These are phyloP conservation scores for Chaetogeoica ovagalla DNA, from an alignment of 2,888 invertebrate species.

Conservation along the genomic window DNA sequence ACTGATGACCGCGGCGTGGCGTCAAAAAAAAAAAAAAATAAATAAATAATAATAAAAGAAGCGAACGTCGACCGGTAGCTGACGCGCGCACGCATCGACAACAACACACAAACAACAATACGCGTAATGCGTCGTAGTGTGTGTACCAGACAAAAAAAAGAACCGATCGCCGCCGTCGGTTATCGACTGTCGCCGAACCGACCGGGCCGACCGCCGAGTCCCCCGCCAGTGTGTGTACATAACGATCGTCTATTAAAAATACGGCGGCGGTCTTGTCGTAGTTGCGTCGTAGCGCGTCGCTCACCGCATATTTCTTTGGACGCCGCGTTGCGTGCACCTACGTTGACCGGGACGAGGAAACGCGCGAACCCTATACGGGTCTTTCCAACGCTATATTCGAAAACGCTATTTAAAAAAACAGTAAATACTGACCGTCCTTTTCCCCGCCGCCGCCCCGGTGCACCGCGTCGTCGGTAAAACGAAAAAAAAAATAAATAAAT, in stretches of 20 bases:
- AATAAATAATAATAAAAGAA: background rate
- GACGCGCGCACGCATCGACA: background rate
- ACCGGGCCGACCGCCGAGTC: background rate
- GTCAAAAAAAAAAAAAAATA: background rate
- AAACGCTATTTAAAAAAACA: too few relatives aligned
- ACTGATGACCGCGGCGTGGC: conserved; percentile 21
- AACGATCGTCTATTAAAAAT: conserved; percentile 23
- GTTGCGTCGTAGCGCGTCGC: background rate
- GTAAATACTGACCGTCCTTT: too few relatives aligned
- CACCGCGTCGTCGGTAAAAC: too few relatives aligned
- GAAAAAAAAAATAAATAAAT: too few relatives aligned
- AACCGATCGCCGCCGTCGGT: conserved; percentile 25
- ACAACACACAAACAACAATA: background rate
- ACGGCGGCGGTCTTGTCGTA: background rate
- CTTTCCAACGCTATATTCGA: background rate
- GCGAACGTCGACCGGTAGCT: conserved; percentile 25
- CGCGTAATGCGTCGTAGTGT: background rate
- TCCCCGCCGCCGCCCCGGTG: too few relatives aligned
- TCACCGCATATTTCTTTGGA: background rate
- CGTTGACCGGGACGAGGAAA: background rate
- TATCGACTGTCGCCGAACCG: conserved; percentile 44
- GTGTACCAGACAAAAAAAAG: background rate
- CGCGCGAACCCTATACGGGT: background rate
- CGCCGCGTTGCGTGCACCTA: too few relatives aligned
- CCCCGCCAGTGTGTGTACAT: background rate